A percentile compares a stretch with the other conserved stretches of the same genome.
phyloP scores from a whole-genome alignment of 2,888 invertebrate genomes.

The Drosophila mercatorum region DNA sequence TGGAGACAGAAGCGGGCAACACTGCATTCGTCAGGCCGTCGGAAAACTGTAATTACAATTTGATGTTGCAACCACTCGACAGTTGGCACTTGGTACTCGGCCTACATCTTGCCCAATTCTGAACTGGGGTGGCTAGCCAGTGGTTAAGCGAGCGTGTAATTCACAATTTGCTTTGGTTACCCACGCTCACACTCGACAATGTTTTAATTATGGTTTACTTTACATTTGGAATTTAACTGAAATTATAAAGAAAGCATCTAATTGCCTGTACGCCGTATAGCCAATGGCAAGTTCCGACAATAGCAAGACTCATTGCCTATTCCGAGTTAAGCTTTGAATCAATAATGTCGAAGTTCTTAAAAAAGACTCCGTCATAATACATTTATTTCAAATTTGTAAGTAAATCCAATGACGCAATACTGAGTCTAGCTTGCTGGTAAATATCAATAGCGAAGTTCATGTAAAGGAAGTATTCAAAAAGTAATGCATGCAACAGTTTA shows the following conservation, averaged over 20 bases:
- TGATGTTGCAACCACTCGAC: conserved; percentile 68
- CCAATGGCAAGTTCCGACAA: conserved; percentile 19
- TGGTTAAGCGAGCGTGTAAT: conserved; percentile 84
- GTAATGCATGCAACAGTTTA: no score
- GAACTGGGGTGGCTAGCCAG: conserved; percentile 72
- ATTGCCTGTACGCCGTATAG: conserved; percentile 29
- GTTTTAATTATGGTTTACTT: conserved; percentile 72
- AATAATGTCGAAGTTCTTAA: not conserved
- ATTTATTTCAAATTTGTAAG: not conserved
- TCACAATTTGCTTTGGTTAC: conserved; percentile 82
- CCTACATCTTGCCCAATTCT: conserved; percentile 49
- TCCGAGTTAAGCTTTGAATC: not conserved
- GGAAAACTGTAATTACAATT: conserved; percentile 73
- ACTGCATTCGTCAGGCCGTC: conserved; percentile 32
- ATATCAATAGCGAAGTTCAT: no score
- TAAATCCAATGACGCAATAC: no score
- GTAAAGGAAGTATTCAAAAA: no score
- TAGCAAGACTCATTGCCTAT: not conserved
- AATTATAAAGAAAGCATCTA: conserved; percentile 35
- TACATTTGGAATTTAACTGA: conserved; percentile 59
- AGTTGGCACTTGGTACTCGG: not conserved
- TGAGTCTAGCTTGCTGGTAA: no score
- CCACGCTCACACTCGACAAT: conserved; percentile 68
- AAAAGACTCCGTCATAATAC: not conserved
- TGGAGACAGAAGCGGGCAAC: not conserved